A percentile compares a stretch with the other conserved stretches of the same genome.
Conservation (phyloP, 1,140 invertebrate species). For the Ptiloglossa arizonensis region DNA sequence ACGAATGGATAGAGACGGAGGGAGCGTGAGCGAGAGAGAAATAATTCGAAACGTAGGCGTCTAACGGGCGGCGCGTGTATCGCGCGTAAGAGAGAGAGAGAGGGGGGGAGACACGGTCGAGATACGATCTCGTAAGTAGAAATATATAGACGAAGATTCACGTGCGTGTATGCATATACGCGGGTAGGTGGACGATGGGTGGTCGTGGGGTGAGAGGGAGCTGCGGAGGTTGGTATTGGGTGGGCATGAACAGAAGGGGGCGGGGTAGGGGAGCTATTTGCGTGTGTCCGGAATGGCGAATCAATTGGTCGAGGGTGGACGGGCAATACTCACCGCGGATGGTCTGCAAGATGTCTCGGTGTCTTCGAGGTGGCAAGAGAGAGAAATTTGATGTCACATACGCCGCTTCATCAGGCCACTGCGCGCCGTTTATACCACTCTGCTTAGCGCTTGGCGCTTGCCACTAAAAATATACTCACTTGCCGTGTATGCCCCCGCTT, state of each 20-base stretch:
- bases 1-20: not conserved
- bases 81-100: not conserved
- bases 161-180: not conserved
- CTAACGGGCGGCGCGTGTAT: too few species aligned
- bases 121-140: not conserved
- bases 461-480: conserved; percentile 78
- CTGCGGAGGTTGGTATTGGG: conserved; percentile 18
- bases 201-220: conserved; percentile 12
- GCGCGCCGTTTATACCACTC: conserved; percentile 70
- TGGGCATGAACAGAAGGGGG: not conserved
- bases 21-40: conserved; percentile 7
- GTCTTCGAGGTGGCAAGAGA: conserved; percentile 65
- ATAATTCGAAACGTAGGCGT: not conserved
- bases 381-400: conserved; percentile 74
- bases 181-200: not conserved
- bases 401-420: conserved; percentile 73
- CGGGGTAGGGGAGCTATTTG: conserved; percentile 31
- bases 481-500: conserved; percentile 65
- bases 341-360: conserved; percentile 67
- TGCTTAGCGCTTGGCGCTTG: conserved; percentile 64
- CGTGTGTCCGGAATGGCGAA: conserved; percentile 62
- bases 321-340: conserved; percentile 69
- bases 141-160: not conserved
- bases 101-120: too few species aligned
- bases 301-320: conserved; percentile 55